Evolutionary conservation across 1,140 invertebrate genomes (phyloP).

Genomic region (Macrostomum lignano): DNA sequence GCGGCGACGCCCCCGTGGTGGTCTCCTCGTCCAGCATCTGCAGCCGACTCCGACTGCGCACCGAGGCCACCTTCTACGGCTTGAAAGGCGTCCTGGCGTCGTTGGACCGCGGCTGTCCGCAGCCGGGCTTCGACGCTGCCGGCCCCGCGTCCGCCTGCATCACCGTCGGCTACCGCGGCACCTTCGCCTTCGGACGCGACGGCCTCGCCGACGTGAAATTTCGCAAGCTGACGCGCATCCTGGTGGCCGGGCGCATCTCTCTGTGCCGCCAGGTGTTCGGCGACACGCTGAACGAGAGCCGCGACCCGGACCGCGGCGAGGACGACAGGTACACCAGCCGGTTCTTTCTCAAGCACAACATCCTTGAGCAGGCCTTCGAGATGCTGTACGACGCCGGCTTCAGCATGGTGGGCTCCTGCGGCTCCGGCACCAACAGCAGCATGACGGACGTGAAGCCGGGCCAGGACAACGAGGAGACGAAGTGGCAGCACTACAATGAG

Average conservation of each 20-base stretch:
- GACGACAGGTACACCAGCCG: conserved; percentile 64
- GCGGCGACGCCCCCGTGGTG: no score
- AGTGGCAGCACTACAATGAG: conserved; percentile 87
- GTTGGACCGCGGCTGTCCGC: background rate
- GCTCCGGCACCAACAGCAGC: conserved; percentile 42
- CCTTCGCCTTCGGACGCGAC: conserved; percentile 75
- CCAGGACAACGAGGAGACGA: conserved; percentile 62
- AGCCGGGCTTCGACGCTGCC: background rate
- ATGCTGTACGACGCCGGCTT: conserved; percentile 68
- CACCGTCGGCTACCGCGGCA: conserved; percentile 69
- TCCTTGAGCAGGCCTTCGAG: conserved; percentile 78
- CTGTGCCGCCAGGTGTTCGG: conserved; percentile 28
- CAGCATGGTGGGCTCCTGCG: conserved; percentile 30
- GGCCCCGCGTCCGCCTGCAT: conserved; percentile 39
- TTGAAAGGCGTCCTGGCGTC: conserved; percentile 27
- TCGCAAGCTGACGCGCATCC: conserved; percentile 52
- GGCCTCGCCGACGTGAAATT: conserved; percentile 79
- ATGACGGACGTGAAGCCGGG: conserved; percentile 44
- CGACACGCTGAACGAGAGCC: conserved; percentile 67
- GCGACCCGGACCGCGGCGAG: conserved; percentile 52
- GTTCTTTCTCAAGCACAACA: conserved; percentile 78
- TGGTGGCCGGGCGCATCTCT: conserved; percentile 58
- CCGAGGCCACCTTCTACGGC: conserved; percentile 60
- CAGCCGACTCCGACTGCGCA: conserved; percentile 40
- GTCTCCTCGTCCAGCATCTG: conserved; percentile 64